Evolutionary conservation across 1,140 invertebrate species (phyloP).

Genomic region (Aphis gossypii): DNA sequence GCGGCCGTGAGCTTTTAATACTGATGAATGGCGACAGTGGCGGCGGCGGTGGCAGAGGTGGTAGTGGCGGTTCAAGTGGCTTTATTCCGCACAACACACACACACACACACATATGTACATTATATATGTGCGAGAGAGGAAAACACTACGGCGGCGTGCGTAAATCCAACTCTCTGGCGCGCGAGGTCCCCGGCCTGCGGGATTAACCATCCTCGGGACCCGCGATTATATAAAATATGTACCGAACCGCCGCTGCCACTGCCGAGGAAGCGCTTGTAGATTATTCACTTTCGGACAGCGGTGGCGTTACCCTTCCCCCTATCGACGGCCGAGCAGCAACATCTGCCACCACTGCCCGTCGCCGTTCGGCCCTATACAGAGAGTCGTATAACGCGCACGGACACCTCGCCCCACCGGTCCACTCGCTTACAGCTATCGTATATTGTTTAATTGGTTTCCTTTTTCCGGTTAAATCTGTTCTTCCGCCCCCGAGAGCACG

Average conservation of each 20-base stretch:
- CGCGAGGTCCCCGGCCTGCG: background rate
- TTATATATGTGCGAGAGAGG: background rate
- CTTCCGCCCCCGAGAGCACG: background rate
- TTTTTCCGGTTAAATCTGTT: slow-evolving; percentile 47
- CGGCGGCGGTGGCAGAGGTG: background rate
- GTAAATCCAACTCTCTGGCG: slow-evolving; percentile 34
- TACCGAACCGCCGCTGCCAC: background rate
- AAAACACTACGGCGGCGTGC: background rate
- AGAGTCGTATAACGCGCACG: background rate
- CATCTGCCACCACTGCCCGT: slow-evolving; percentile 18
- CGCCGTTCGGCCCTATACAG: background rate
- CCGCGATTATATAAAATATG: slow-evolving; percentile 12
- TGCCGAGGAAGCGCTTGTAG: background rate
- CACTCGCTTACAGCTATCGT: background rate
- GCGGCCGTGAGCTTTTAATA: slow-evolving; percentile 50
- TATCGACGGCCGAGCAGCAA: background rate
- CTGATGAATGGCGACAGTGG: slow-evolving; percentile 54
- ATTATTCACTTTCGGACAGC: slow-evolving; percentile 55
- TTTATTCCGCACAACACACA: background rate
- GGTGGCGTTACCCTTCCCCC: background rate
- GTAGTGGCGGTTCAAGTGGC: slow-evolving; percentile 1
- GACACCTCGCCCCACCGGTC: background rate
- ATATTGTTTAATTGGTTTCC: slow-evolving; percentile 53
- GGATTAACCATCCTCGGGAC: slow-evolving; percentile 43
- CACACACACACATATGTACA: background rate